Evolutionary conservation across 2,797 vertebrate species (phyloP).

Genomic region (Pampus argenteus): DNA sequence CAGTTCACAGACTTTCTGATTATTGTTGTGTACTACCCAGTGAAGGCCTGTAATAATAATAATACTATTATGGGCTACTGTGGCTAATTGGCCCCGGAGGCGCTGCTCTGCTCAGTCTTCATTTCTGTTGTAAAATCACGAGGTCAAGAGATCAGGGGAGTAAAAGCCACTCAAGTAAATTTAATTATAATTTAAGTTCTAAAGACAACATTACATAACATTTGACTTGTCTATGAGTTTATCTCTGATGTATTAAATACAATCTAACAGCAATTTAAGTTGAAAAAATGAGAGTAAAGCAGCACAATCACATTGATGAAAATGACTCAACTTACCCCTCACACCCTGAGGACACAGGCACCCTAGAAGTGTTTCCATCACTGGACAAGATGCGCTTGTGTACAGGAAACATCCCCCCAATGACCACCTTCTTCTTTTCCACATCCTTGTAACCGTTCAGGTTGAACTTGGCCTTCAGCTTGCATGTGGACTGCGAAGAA

Average conservation of each 20-base stretch:
- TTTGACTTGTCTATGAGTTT: background rate
- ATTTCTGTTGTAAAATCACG: slow-evolving; percentile 32
- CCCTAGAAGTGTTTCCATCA: slow-evolving; percentile 81
- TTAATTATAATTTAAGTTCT: background rate
- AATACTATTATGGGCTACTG: slow-evolving; percentile 4
- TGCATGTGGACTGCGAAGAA: slow-evolving; percentile 78
- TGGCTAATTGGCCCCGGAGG: slow-evolving; percentile 65
- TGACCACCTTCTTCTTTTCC: slow-evolving; percentile 84
- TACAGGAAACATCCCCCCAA: slow-evolving; percentile 90
- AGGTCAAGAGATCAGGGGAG: slow-evolving; percentile 6
- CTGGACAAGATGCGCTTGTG: slow-evolving; percentile 81
- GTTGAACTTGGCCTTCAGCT: slow-evolving; percentile 91
- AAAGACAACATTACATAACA: background rate
- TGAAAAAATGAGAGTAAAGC: background rate
- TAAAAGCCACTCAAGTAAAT: background rate
- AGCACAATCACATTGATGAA: background rate
- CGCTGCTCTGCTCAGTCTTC: slow-evolving; percentile 23
- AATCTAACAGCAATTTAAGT: background rate
- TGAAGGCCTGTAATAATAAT: slow-evolving; percentile 26
- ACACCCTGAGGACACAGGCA: slow-evolving; percentile 85
- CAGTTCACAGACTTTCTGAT: slow-evolving; percentile 26
- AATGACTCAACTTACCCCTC: slow-evolving; percentile 83
- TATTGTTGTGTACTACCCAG: slow-evolving; percentile 22
- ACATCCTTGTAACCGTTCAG: slow-evolving; percentile 87
- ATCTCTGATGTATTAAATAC: background rate